A percentile compares a stretch with the other conserved stretches of the same genome.
Evolutionary conservation across 2,113 vertebrate genomes (phyloP).

Genomic region (Agelaius tricolor): DNA sequence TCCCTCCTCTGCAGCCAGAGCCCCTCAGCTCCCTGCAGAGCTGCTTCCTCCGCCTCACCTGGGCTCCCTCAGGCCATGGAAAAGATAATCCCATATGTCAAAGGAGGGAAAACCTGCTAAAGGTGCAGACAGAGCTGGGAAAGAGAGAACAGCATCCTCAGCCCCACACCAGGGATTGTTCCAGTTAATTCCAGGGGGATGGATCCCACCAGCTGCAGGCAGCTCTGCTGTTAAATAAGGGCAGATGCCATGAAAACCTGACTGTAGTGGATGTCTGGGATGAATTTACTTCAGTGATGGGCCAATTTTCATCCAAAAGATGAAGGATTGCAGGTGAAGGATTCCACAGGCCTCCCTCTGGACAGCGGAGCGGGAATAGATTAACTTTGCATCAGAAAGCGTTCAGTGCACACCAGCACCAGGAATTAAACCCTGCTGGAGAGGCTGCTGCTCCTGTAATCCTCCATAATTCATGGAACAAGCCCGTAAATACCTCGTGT

Average conservation of each 20-base stretch:
- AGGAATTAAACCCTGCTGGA: constrained; percentile 54
- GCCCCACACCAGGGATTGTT: background rate
- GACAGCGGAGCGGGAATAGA: background rate
- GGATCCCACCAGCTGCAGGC: background rate
- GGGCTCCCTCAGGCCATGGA: background rate
- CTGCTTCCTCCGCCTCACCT: background rate
- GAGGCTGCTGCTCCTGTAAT: constrained; percentile 53
- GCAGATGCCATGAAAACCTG: background rate
- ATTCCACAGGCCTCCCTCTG: background rate
- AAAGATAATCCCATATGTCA: background rate
- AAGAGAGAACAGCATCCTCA: background rate
- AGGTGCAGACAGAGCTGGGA: background rate
- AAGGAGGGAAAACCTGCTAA: background rate
- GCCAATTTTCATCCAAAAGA: background rate
- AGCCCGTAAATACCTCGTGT: background rate
- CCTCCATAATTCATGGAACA: constrained; percentile 59
- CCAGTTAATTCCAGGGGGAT: background rate
- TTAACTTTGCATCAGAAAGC: background rate
- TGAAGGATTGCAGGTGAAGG: background rate
- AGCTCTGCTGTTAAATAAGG: background rate
- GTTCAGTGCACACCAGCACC: background rate
- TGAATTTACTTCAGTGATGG: background rate
- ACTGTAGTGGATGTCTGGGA: background rate
- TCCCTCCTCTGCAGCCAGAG: background rate
- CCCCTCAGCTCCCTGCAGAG: background rate